A percentile compares a stretch with the other conserved stretches of the same genome.
These are phyloP conservation scores for Chalcis sispes DNA, from an alignment of 2,888 invertebrate species.

Conservation along the genomic window DNA sequence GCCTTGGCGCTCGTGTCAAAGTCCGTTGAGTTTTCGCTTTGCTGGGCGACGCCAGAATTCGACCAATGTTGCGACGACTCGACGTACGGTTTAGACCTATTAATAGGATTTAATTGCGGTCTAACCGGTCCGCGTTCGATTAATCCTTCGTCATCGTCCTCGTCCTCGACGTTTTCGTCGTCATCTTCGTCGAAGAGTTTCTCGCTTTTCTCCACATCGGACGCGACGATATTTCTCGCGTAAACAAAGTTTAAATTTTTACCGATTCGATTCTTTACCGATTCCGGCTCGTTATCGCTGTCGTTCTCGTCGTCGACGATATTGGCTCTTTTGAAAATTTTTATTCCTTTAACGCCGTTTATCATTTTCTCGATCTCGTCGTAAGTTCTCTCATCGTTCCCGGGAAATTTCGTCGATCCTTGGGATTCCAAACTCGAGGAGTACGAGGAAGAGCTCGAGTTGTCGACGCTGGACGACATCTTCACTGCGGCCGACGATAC, in stretches of 20 bases:
- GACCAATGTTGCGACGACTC: constrained; percentile 1
- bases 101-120: constrained; percentile 51
- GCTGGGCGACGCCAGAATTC: background rate
- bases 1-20: constrained; percentile 63
- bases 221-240: constrained; percentile 2
- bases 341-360: constrained; percentile 16
- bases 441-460: constrained; percentile 25
- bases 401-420: background rate
- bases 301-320: background rate
- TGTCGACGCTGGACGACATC: constrained; percentile 19
- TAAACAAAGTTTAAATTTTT: background rate
- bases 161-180: constrained; percentile 51
- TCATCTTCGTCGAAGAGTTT: constrained; percentile 35
- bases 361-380: constrained; percentile 21
- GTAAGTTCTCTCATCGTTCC: background rate
- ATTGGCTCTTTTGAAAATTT: background rate
- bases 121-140: constrained; percentile 66
- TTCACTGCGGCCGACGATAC: background rate
- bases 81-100: constrained; percentile 42
- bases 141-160: constrained; percentile 58
- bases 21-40: constrained; percentile 53
- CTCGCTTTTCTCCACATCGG: constrained; percentile 14
- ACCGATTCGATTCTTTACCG: background rate
- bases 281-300: background rate
- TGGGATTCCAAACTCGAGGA: constrained; percentile 37